These are phyloP conservation scores for Nymphicus hollandicus DNA, from an alignment of 2,113 vertebrate species.

Conservation along the genomic window DNA sequence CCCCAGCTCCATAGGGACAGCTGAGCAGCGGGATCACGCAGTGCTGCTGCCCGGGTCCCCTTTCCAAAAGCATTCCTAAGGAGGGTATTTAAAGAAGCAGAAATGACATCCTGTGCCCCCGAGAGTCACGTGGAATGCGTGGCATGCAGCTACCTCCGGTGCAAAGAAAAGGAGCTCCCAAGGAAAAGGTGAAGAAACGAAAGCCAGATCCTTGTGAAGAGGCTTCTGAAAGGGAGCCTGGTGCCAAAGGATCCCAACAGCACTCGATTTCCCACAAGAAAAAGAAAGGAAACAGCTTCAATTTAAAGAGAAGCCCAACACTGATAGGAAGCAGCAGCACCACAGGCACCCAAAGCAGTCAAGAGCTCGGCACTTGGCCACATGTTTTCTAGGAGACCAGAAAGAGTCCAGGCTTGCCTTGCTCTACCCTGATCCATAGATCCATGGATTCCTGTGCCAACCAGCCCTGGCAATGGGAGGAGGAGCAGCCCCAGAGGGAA, in stretches of 20 bases:
- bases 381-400: background rate
- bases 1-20: background rate
- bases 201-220: background rate
- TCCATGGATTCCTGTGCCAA: background rate
- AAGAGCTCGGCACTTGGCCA: background rate
- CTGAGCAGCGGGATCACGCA: background rate
- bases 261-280: background rate
- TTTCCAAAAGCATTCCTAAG: background rate
- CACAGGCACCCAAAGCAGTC: background rate
- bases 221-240: background rate
- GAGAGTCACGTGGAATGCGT: rapidly evolving
- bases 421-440: background rate
- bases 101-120: background rate
- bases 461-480: background rate
- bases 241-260: background rate
- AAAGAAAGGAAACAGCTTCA: rapidly evolving
- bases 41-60: background rate
- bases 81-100: background rate
- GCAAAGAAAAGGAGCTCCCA: background rate
- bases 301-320: background rate
- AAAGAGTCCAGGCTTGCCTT: background rate
- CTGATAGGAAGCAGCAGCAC: background rate
- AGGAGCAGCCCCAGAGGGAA: background rate
- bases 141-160: background rate
- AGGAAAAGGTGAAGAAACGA: background rate